Evolutionary conservation across 2,888 invertebrate genomes (phyloP), one percentile per base, ranked within the genome.

Genomic region (Labia minor): DNA sequence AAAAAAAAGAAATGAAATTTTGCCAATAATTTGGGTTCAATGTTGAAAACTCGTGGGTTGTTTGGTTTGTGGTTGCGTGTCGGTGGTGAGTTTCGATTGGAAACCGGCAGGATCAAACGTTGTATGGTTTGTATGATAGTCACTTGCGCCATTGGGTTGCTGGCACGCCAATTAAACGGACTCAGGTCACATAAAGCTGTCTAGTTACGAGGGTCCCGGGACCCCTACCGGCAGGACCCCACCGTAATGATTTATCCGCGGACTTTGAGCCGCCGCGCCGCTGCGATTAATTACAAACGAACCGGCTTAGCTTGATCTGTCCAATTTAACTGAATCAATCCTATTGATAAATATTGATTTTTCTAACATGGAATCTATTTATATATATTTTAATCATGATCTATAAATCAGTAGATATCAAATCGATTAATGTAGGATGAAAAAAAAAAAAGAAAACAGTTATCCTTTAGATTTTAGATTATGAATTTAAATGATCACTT

Each of bases 131-230:
- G 26, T 26, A 26, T 26, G 26, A 26, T 3, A 3, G 4, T 26
- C 26, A 26, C 26, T 26, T 26, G 26, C 26, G 26, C 26, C n/a
- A n/a, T n/a, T n/a, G n/a, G n/a, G n/a, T n/a, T 6, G 6, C 33
- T 33, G 33, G 33, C 49, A 26, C 49, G 14, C 49, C 49, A 49
- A 49, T 49, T 49, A 49, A 49, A 49, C n/a, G 16, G 49, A 49
- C 49, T 49, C 49, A 8, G 49, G 49, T 49, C 49, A 49, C 49
- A 49, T 49, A 49, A 49, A 49, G 49, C 49, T 49, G 49, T 49
- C 49, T 49, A 49, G 49, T 49, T 49, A 49, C 49, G 49, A 49
- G 49, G 16, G 49, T n/a, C n/a, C 14, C n/a, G 16, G 49, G 49
- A 11, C 49, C 49, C 49, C 14, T 49, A 49, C 49, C 49, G 49